Evolutionary conservation across 2,888 invertebrate genomes (phyloP), one percentile per base, ranked within the genome.

Genomic region (Molorchus minor): DNA sequence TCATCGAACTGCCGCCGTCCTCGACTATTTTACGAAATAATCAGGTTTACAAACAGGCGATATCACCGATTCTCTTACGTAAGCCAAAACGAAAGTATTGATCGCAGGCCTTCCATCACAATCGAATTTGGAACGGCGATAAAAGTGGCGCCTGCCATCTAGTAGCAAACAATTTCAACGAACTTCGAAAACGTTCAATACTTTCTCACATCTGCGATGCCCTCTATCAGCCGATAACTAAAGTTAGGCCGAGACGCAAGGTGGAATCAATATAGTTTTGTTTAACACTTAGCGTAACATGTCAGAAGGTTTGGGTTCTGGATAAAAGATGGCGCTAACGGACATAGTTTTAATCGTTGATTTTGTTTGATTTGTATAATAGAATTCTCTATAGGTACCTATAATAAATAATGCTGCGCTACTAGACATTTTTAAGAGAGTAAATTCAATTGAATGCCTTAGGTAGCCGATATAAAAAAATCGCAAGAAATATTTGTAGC

Each of bases 141-240:
- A 63, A 64, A 63, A 68, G 65, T 59, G 61, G 58, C 61, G 17
- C 57, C 29, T 56, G 68, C 65, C 71, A 72, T 69, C 69, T 71
- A 65, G 62, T 65, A 65, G 53, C 64, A 66, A 66, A 70, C n/a
- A 69, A 69, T 70, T 61, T 67, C 63, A 70, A 71, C 57, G 60
- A 45, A 43, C 12, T 49, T 33, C 30, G 38, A 49, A 46, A 53
- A 58, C 56, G 43, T 19, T 19, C 41, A 15, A 38, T 15, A 2
- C 7, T 10, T 16, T n/a, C n/a, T n/a, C n/a, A n/a, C n/a, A n/a
- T n/a, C n/a, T n/a, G n/a, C n/a, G 10, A 21, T 13, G 60, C 60
- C 56, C 52, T 53, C 60, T 60, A 7, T 30, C n/a, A 10, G 2
- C 13, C 2, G 7, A 8, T 52, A 52, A 41, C 1, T 1, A 4